A percentile compares a stretch with the other conserved stretches of the same genome.
These are phyloP conservation scores for Pagrus major DNA, from an alignment of 2,113 vertebrate species.

Conservation along the genomic window DNA sequence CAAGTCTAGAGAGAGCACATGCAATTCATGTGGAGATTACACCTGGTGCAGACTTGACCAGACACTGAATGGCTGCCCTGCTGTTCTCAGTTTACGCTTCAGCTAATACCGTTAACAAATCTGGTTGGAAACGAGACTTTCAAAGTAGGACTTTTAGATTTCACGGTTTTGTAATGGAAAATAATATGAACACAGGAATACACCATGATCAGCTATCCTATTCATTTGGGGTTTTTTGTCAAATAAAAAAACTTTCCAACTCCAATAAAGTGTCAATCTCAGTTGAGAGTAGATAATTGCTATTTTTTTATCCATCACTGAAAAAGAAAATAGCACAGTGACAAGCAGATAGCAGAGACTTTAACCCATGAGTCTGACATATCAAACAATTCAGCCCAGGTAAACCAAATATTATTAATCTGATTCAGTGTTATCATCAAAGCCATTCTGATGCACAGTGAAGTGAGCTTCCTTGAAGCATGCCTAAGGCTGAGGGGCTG, in stretches of 20 bases:
- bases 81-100: slow-evolving; percentile 20
- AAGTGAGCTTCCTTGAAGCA: slow-evolving; percentile 42
- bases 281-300: not conserved
- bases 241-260: not conserved
- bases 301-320: not conserved
- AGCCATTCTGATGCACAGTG: not conserved
- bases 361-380: not conserved
- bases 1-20: slow-evolving; percentile 45
- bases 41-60: slow-evolving; percentile 59
- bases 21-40: slow-evolving; percentile 71
- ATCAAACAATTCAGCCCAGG: slow-evolving; percentile 22
- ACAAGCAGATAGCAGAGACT: slow-evolving; percentile 1
- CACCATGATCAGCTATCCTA: not conserved
- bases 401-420: slow-evolving; percentile 29
- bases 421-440: slow-evolving; percentile 28
- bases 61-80: slow-evolving; percentile 36
- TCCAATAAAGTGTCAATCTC: not conserved
- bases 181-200: not conserved
- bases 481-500: slow-evolving; percentile 20
- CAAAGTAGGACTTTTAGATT: slow-evolving; percentile 16
- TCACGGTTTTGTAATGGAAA: slow-evolving; percentile 6
- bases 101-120: slow-evolving; percentile 23
- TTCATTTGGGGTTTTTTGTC: not conserved
- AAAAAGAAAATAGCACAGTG: not conserved
- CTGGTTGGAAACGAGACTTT: slow-evolving; percentile 16